Evolutionary conservation across 1,140 invertebrate species (phyloP), one percentile per base, ranked within the genome.

Genomic region (Drosophila willistoni): DNA sequence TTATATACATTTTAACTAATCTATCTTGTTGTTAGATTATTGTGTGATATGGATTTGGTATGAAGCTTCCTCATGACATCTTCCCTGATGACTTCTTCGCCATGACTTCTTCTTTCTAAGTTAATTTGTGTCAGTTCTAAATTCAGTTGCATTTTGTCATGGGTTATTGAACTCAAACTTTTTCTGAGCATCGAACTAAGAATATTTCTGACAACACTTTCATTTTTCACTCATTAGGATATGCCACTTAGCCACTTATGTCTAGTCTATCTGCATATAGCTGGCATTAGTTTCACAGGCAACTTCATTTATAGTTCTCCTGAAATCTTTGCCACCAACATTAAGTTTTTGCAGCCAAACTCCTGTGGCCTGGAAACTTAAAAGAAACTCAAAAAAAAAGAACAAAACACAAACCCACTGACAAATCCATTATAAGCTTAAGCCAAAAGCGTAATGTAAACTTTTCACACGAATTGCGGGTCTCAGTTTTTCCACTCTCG

Each of bases 391-490:
- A 19, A 66, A 68, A 65, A 72, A 79, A 61, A 39, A 7, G 47
- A 75, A 54, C 39, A 55, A 71, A 76, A 77, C 75, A 81, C 79
- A 81, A 85, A 66, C 71, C 69, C 79, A 67, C 69, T 78, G 77
- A 86, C 83, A 86, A 86, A 86, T 86, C 83, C 83, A 86, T 86
- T 86, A 86, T 86, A 66, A 83, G 83, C 83, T 86, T 87, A 89
- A 83, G 76, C 83, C 84, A 72, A 81, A 75, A 86, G 83, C 83
- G 79, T 74, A 79, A 64, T 77, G 83, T 73, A 83, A 86, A 86
- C 84, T 86, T 86, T 86, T 86, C 83, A 79, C 83, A 87, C 83
- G 83, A 86, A 87, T 79, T 75, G 62, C 75, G 75, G 71, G 72
- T 73, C 68, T 74, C 67, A 68, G 76, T 70, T 84, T 84, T 82